Base-by-base conservation (phyloP, 2,888 invertebrate genomes). In the Linyphia triangularis region DNA sequence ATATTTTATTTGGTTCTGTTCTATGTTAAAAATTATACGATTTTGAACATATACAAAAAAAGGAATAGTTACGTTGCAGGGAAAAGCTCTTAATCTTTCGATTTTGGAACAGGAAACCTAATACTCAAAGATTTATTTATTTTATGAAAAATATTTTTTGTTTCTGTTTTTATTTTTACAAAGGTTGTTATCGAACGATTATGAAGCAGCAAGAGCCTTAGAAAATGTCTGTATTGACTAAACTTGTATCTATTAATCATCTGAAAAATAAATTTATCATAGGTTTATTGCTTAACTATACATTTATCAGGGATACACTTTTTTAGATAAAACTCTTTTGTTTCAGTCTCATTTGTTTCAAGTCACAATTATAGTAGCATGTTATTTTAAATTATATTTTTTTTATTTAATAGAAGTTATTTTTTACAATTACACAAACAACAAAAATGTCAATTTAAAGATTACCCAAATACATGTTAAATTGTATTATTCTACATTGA, bases 71-170 rank as follows among this genome's bases (percentile, higher is more conserved):
- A 33, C 33, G 33, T 73, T 73, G 30, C 73, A 59, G 59, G 10
- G 28, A 26, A 51, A 24, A 33, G 73, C 59, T 22, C 57, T 69
- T 43, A 40, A 70, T 70, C 43, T 26, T 28, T 40, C 40, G 43
- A 43, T 28, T 40, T 77, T 59, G 6, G 22, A 63, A 40, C 37
- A 16, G 61, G 40, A 30, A 30, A 61, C 63, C 37, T 77, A 77
- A 77, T 77, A 77, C 77, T 61, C 30, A 37, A 61, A 77, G 77
- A 77, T 77, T 77, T 77, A 77, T 77, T 24, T 77, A 63, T 37
- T 59, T 77, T 26, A 63, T 63, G 63, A 77, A 77, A 77, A 33
- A 51, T n/a, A 51, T 16, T 16, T n/a, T 51, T 51, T 7, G 3
- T 51, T 51, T 51, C 16, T 13, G 13, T n/a, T 51, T 51, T 51